phyloP scores from a whole-genome alignment of 2,797 vertebrate genomes.

The Jordanella pulchra region DNA sequence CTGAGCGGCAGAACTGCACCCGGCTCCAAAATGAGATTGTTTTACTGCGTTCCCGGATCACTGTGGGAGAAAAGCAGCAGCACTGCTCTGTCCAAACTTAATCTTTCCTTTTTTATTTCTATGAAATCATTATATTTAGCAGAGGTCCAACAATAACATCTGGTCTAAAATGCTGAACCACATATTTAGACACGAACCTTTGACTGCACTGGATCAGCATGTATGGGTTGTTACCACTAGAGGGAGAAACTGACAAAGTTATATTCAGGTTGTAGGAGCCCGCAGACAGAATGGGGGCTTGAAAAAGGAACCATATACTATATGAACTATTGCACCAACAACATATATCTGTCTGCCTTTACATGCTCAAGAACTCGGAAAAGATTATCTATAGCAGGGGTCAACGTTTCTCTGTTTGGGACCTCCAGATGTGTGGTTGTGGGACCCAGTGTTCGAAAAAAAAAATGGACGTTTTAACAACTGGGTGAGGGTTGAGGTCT shows the following conservation, averaged over 20 bases:
- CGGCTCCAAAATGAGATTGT: slow-evolving; percentile 27
- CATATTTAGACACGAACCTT: not conserved
- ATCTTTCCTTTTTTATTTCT: not conserved
- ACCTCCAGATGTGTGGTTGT: no score
- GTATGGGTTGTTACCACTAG: slow-evolving; percentile 61
- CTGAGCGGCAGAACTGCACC: slow-evolving; percentile 20
- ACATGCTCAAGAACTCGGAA: no score
- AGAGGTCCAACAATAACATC: not conserved
- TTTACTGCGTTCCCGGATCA: slow-evolving; percentile 1
- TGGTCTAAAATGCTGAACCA: not conserved
- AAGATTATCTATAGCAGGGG: no score
- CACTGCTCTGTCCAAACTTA: not conserved
- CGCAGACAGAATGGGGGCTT: not conserved
- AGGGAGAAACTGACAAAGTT: slow-evolving; percentile 55
- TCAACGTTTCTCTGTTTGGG: no score
- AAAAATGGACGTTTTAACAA: no score
- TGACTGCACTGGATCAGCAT: not conserved
- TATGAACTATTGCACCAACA: no score
- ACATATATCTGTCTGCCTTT: no score
- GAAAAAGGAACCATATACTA: no score
- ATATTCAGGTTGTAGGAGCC: slow-evolving; percentile 4
- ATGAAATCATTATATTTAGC: not conserved
- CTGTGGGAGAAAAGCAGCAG: not conserved
- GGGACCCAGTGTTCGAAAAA: no score
- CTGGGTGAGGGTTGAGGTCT: no score